Evolutionary conservation across 2,888 invertebrate genomes (phyloP).

Genomic region (Caenorhabditis zanzibari): DNA sequence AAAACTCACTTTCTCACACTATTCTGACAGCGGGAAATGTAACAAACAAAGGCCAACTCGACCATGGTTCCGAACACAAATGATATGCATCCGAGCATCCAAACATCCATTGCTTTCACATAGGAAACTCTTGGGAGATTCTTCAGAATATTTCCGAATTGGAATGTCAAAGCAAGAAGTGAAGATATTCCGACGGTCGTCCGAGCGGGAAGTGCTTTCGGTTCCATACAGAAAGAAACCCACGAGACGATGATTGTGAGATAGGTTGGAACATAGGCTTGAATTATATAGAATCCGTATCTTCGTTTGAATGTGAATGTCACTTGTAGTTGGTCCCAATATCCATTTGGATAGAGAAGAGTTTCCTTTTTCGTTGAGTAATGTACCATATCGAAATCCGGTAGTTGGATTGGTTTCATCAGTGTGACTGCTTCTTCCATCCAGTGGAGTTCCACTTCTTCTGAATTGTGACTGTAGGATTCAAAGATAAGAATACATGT

Average conservation of each 20-base stretch:
- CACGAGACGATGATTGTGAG: constrained; percentile 82
- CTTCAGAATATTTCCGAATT: constrained; percentile 83
- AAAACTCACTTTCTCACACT: constrained; percentile 70
- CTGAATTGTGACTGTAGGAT: constrained; percentile 83
- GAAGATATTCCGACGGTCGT: constrained; percentile 83
- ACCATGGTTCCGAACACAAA: constrained; percentile 84
- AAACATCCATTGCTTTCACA: constrained; percentile 83
- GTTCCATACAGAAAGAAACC: constrained; percentile 83
- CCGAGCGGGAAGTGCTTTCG: constrained; percentile 82
- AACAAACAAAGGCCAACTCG: constrained; percentile 83
- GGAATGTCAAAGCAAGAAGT: constrained; percentile 82
- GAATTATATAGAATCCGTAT: constrained; percentile 83
- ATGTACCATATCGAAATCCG: constrained; percentile 83
- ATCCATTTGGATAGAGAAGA: constrained; percentile 80
- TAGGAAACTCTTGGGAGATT: constrained; percentile 83
- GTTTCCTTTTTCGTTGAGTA: constrained; percentile 77
- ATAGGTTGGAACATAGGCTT: constrained; percentile 83
- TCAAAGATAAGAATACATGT: constrained; percentile 81
- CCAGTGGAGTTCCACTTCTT: constrained; percentile 82
- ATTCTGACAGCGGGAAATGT: constrained; percentile 81
- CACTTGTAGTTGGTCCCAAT: constrained; percentile 79
- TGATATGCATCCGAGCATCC: constrained; percentile 83
- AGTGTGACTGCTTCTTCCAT: constrained; percentile 83
- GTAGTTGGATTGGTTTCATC: constrained; percentile 82
- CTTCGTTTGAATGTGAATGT: constrained; percentile 83